Conservation (phyloP, 2,797 vertebrate genomes). For the Dipus sagitta region DNA sequence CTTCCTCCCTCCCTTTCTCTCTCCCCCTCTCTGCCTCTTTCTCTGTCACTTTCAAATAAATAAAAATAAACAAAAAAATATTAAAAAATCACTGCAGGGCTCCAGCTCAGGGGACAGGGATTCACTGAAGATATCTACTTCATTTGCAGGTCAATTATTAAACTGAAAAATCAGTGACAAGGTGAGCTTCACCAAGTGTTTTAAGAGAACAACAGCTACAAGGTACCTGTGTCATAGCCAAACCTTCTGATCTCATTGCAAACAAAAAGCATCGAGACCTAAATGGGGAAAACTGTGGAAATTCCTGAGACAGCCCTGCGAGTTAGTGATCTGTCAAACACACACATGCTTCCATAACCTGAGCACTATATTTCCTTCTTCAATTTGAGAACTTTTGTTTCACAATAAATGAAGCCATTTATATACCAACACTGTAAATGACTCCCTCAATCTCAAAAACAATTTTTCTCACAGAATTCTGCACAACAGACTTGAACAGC, state of each 20-base stretch:
- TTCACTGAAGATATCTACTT: slow-evolving; percentile 17
- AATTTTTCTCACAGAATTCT: slow-evolving; percentile 68
- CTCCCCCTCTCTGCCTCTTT: too few relatives aligned
- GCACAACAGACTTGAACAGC: slow-evolving; percentile 62
- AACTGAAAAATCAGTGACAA: slow-evolving; percentile 8
- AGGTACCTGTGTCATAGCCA: slow-evolving; percentile 3
- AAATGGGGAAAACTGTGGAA: background rate
- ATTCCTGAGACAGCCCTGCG: slow-evolving; percentile 38
- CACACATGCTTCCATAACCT: slow-evolving; percentile 2
- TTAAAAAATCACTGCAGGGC: background rate
- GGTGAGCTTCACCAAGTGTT: background rate
- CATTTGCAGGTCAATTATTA: slow-evolving; percentile 58
- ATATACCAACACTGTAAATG: background rate
- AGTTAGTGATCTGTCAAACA: slow-evolving; percentile 35
- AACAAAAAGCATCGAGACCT: slow-evolving; percentile 24
- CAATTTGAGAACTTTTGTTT: slow-evolving; percentile 57
- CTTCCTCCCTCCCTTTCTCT: too few relatives aligned
- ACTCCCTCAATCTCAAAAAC: slow-evolving; percentile 39
- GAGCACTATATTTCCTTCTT: slow-evolving; percentile 32
- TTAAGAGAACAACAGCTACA: slow-evolving; percentile 39
- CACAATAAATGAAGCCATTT: slow-evolving; percentile 45
- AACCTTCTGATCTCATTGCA: slow-evolving; percentile 50
- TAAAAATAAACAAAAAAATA: too few relatives aligned
- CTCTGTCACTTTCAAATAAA: too few relatives aligned
- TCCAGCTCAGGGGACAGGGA: background rate